Percentiles rank a stretch among this genome's conserved stretches.
Conservation (phyloP, 2,113 vertebrate genomes). For the Stictonetta naevosa region DNA sequence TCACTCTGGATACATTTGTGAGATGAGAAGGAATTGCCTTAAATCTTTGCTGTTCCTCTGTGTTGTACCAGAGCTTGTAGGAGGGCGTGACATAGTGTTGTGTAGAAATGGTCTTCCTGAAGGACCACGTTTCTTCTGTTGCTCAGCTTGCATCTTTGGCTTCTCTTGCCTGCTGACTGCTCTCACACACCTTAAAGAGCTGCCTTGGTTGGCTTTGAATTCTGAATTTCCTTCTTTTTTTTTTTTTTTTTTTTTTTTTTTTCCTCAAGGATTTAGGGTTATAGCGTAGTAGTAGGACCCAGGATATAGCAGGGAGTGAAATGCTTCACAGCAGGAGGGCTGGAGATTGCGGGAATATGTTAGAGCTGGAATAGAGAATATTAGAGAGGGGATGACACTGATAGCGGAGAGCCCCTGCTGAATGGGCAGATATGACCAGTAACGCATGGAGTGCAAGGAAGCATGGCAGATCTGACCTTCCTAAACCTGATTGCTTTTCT, state of each 20-base stretch:
- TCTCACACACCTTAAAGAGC: neutral
- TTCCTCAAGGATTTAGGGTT: neutral
- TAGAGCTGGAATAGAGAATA: neutral
- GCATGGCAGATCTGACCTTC: neutral
- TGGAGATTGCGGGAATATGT: neutral
- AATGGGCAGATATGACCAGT: too few species aligned
- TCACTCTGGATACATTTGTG: neutral
- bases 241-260: too few species aligned
- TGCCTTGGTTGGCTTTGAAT: neutral
- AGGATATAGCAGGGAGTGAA: neutral
- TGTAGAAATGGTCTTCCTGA: neutral
- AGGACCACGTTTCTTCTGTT: neutral
- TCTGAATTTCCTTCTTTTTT: neutral
- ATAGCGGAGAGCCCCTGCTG: neutral
- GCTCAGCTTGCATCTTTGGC: neutral
- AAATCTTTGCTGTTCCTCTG: neutral
- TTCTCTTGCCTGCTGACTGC: neutral
- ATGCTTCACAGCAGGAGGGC: neutral
- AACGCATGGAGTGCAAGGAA: too few species aligned
- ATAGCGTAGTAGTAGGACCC: too few species aligned
- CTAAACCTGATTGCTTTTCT: neutral
- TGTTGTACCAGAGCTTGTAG: neutral
- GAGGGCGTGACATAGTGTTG: neutral
- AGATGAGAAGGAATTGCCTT: neutral
- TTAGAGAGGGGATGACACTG: too few species aligned